Base-by-base conservation (phyloP, 2,113 vertebrate genomes). In the Apeltes quadracus region DNA sequence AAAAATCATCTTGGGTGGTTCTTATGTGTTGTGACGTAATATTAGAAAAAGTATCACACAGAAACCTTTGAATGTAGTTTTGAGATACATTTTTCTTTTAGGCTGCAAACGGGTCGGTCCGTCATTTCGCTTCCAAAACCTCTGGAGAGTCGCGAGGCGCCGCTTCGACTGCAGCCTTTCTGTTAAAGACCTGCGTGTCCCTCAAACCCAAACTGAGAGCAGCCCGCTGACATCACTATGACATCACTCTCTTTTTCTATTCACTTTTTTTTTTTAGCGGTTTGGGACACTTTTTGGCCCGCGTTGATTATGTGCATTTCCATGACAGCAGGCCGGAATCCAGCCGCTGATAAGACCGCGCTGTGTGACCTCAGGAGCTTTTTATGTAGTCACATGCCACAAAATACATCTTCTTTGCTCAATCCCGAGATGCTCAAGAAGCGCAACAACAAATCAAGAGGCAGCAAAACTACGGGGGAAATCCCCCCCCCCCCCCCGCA, bases 1-100 rank as follows among this genome's bases (percentile, higher is more conserved):
- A 29, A 77, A 69, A 78, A 76, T 85, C 84, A 43, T 69, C 81
- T 63, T 90, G 87, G 82, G 84, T 88, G 85, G 84, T 78, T 87
- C 29, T 72, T 55, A 22, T 64, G 13, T 57, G 64, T 83, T 79
- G 69, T 76, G 32, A 84, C 50, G 69, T 53, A 22, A 73, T 50
- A 56, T 8, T 69, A 11, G 16, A 63, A 56, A 50, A 51, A 36
- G 3, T 1, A n/a, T 36, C 18, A n/a, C 7, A 39, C 10, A 43
- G 53, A 22, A 61, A 27, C 7, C 36, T 61, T 69, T 32, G 29
- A 15, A 72, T 32, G 7, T 4, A 41, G 54, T 58, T 36, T 34
- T 44, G 36, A 43, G 55, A 61, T 22, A 18, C 23, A 69, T 12
- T 39, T 63, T 59, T 9, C 18, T 50, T 74, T 62, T 29, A 53